Evolutionary conservation across 2,113 vertebrate species (phyloP), one percentile per base, ranked within the genome.

Genomic region (Eleginops maclovinus): DNA sequence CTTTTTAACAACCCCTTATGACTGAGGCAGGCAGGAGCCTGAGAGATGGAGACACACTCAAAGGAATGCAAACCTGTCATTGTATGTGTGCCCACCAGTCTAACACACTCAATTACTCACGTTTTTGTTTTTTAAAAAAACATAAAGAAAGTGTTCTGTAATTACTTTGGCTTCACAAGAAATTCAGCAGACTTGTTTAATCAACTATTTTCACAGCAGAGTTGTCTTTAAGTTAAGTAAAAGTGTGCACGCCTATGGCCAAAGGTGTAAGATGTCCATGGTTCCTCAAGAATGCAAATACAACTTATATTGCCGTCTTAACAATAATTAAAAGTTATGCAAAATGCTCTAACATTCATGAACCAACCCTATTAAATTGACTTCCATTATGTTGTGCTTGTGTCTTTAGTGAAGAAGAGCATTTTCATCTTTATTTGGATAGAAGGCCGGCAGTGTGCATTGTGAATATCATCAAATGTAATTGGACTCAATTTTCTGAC

Each of bases 1-100:
- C 89, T 83, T 87, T 88, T 79, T 51, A 75, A 73, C 75, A 71
- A 21, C 21, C 79, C 60, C 81, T 55, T 7, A 72, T 49, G 84
- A 59, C 79, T n/a, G 77, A 89, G 65, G 28, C 63, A 77, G 68
- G 41, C 71, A 17, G 54, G 65, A 55, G 71, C 80, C 82, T 72
- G 28, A 72, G 72, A 79, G 74, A 77, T 36, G 72, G 36, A 77
- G 56, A 61, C 79, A 68, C 55, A 54, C 82, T 67, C 67, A 65
- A 26, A 76, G 67, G 75, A 78, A 79, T 67, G 72, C 10, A 62
- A 53, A 58, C 9, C 21, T 62, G 74, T 67, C 31, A 77, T 71
- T 86, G 72, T 70, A 1, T 72, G 67, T 47, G 21, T 55, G 68
- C 43, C 28, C 26, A 31, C 22, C 21, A 67, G 41, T 26, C 15